Percentiles rank a stretch among this genome's conserved stretches.
Conservation (phyloP, 2,113 vertebrate species). For the Pollachius pollachius region DNA sequence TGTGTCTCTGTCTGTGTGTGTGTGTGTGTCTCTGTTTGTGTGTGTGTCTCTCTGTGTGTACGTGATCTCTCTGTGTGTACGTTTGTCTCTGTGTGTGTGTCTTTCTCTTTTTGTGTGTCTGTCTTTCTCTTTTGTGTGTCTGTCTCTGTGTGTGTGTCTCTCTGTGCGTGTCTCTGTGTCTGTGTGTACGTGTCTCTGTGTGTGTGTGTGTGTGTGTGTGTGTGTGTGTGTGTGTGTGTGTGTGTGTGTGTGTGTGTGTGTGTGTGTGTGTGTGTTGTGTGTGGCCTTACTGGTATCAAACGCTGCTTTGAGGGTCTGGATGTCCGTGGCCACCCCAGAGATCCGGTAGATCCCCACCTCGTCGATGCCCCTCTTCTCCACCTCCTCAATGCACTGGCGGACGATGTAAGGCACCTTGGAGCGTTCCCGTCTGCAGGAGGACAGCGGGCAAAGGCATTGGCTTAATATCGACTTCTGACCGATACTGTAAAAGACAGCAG, state of each 20-base stretch:
- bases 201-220: too few species aligned
- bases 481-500: not conserved
- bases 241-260: too few species aligned
- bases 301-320: conserved; percentile 91
- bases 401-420: conserved; percentile 99
- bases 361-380: conserved; percentile 97
- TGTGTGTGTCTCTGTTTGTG: too few species aligned
- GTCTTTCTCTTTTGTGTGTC: too few species aligned
- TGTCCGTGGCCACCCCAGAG: conserved; percentile 97
- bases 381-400: conserved; percentile 96
- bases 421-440: conserved; percentile 84
- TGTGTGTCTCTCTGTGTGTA: not conserved
- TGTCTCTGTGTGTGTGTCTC: not conserved
- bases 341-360: conserved; percentile 99
- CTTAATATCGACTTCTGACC: not conserved
- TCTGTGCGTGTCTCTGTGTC: too few species aligned
- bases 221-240: not conserved
- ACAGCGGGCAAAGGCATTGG: not conserved
- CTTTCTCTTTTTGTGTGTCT: too few species aligned
- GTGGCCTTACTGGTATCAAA: conserved; percentile 95
- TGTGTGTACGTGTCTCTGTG: too few species aligned
- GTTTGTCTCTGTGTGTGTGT: too few species aligned
- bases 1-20: too few species aligned
- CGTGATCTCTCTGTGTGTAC: too few species aligned
- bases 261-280: too few species aligned